Percentiles rank a stretch among this genome's conserved stretches.
Conservation (phyloP, 1,140 invertebrate genomes). For the Leptopilina boulardi region DNA sequence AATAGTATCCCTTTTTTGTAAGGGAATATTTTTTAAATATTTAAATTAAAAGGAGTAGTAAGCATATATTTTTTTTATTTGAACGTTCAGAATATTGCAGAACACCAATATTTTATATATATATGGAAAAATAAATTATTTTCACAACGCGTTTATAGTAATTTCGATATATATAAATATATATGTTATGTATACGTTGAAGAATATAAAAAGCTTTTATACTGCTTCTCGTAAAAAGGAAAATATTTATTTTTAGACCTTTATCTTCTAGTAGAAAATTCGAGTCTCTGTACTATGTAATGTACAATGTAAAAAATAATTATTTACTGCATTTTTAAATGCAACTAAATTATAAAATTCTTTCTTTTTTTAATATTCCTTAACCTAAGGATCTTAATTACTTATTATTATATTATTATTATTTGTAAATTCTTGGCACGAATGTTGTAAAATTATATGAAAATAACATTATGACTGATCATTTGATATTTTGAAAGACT, state of each 20-base stretch:
- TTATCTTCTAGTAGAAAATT: not conserved
- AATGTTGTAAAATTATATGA: not conserved
- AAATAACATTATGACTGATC: slow-evolving; percentile 47
- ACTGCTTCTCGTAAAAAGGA: slow-evolving; percentile 11
- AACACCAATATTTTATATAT: slow-evolving; percentile 21
- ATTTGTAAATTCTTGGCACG: slow-evolving; percentile 6
- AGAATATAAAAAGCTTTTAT: slow-evolving; percentile 4
- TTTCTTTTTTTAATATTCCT: not conserved
- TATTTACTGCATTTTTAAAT: not conserved
- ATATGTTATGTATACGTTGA: not conserved
- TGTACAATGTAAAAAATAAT: slow-evolving; percentile 4
- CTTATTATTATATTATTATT: not conserved
- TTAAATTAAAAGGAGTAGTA: too few species aligned
- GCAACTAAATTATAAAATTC: not conserved
- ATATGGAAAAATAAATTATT: slow-evolving; percentile 10
- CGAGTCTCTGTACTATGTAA: not conserved
- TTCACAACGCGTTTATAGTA: slow-evolving; percentile 6
- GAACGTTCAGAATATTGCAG: too few species aligned
- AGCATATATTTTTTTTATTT: too few species aligned
- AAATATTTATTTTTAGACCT: not conserved
- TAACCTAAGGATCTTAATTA: not conserved
- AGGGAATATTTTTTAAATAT: too few species aligned
- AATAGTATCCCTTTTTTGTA: too few species aligned
- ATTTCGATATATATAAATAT: not conserved
- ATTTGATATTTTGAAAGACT: slow-evolving; percentile 61